Conservation (phyloP, 2,113 vertebrate species). For the Ginglymostoma cirratum region DNA sequence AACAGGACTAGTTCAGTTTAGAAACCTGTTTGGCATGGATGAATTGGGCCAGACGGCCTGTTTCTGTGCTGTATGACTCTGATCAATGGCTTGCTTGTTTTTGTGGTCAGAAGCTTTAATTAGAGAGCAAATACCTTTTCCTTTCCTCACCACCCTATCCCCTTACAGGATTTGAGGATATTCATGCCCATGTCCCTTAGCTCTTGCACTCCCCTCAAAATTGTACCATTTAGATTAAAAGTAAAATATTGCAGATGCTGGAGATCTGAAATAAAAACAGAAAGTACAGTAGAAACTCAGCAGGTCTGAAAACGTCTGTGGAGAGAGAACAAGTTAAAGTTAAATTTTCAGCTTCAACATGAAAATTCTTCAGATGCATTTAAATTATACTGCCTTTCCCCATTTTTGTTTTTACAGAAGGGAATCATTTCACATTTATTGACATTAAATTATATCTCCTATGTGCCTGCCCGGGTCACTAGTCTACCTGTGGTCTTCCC, state of each 20-base stretch:
- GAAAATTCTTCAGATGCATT: too few species aligned
- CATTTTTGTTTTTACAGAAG: too few species aligned
- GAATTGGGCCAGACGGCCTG: background rate
- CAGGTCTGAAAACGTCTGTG: too few species aligned
- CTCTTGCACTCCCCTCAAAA: background rate
- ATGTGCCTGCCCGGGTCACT: too few species aligned
- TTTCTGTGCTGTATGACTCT: background rate
- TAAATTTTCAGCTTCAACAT: too few species aligned
- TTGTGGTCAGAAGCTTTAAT: background rate
- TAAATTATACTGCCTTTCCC: background rate
- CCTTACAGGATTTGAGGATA: background rate
- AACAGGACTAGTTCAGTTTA: too few species aligned
- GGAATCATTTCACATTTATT: background rate
- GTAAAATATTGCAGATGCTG: too few species aligned
- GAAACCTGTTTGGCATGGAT: background rate
- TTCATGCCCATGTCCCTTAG: background rate
- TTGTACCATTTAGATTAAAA: background rate
- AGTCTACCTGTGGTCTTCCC: background rate
- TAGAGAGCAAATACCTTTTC: background rate
- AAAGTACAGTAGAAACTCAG: too few species aligned
- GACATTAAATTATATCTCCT: background rate
- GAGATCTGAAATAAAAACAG: too few species aligned
- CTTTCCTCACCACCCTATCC: background rate
- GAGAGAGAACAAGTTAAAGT: too few species aligned
- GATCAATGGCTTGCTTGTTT: background rate